Evolutionary conservation across 1,140 invertebrate genomes (phyloP), one percentile per base, ranked within the genome.

Genomic region (Ceratosolen solmsi): DNA sequence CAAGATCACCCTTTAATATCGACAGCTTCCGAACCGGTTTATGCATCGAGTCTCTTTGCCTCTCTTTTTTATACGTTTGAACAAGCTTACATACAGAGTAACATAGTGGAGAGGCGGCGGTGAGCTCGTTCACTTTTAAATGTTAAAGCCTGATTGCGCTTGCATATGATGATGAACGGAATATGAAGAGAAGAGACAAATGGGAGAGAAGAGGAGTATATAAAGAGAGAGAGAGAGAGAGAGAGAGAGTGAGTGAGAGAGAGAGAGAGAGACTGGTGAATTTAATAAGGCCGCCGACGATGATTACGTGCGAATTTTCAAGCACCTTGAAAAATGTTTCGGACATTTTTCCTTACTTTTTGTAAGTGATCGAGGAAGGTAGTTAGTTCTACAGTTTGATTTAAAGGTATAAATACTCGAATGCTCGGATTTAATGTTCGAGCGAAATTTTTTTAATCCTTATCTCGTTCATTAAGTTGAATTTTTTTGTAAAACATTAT

Each of bases 1-100:
- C 63, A 77, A 73, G 65, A 78, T 77, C 51, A 54, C 68, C 75
- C 68, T 82, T 82, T 73, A 78, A 78, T 78, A 82, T 78, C 75
- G 75, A 72, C 68, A 82, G 75, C 74, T 63, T 73, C 75, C 68
- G 68, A 78, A 78, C 75, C 75, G 74, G 74, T 82, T 82, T 65
- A 33, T 27, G 25, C 27, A 9, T 65, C 63, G 20, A 41, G 36
- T 15, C 36, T 30, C 68, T 1, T 51, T n/a, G 27, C 33, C 22
- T n/a, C 36, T 58, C 54, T 60, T 65, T 54, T 71, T 71, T 68
- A 2, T 60, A 20, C 13, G 63, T 25, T 0, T 30, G 27, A 1
- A 60, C 33, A 63, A 25, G 25, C 30, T 22, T 38, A 74, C 30
- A 74, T 25, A 58, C 72, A 58, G 30, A 38, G 15, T 15, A 38